phyloP scores from a whole-genome alignment of 2,797 vertebrate genomes.

The Sphenopsis melanotis region DNA sequence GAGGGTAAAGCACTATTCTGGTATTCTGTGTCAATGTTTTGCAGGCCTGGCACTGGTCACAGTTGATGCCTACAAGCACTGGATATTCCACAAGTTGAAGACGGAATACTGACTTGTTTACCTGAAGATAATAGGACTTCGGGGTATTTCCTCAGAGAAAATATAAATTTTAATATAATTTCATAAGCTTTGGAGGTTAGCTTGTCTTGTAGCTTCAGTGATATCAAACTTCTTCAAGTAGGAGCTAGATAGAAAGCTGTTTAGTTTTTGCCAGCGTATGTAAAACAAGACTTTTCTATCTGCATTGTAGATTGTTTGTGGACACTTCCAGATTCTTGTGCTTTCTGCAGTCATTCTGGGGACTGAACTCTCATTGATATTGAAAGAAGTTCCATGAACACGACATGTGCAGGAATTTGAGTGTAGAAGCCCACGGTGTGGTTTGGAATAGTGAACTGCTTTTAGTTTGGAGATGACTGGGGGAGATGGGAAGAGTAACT shows the following conservation, averaged over 20 bases:
- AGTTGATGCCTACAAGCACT: slow-evolving; percentile 70
- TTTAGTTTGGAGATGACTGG: slow-evolving; percentile 21
- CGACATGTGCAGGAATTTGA: not conserved
- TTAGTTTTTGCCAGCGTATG: slow-evolving; percentile 69
- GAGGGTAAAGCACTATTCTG: slow-evolving; percentile 56
- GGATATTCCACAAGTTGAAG: slow-evolving; percentile 71
- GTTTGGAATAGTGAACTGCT: slow-evolving; percentile 39
- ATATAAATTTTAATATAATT: slow-evolving; percentile 71
- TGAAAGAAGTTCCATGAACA: slow-evolving; percentile 25
- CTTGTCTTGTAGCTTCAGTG: slow-evolving; percentile 69
- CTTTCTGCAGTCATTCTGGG: slow-evolving; percentile 63
- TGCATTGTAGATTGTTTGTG: slow-evolving; percentile 69
- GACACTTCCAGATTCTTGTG: slow-evolving; percentile 67
- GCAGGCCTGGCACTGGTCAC: slow-evolving; percentile 68
- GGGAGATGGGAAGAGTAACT: slow-evolving; percentile 34
- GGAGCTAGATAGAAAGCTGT: slow-evolving; percentile 68
- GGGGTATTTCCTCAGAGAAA: slow-evolving; percentile 69
- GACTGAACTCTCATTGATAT: slow-evolving; percentile 59
- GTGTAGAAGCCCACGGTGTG: slow-evolving; percentile 8
- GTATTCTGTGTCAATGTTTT: slow-evolving; percentile 68
- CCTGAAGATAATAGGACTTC: slow-evolving; percentile 70
- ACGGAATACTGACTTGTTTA: slow-evolving; percentile 70
- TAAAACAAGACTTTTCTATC: slow-evolving; percentile 68
- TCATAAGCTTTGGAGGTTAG: slow-evolving; percentile 68
- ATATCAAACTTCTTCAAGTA: slow-evolving; percentile 66